Evolutionary conservation across 2,797 vertebrate species (phyloP), one percentile per base, ranked within the genome.

Genomic region (Clarias platycephalus): DNA sequence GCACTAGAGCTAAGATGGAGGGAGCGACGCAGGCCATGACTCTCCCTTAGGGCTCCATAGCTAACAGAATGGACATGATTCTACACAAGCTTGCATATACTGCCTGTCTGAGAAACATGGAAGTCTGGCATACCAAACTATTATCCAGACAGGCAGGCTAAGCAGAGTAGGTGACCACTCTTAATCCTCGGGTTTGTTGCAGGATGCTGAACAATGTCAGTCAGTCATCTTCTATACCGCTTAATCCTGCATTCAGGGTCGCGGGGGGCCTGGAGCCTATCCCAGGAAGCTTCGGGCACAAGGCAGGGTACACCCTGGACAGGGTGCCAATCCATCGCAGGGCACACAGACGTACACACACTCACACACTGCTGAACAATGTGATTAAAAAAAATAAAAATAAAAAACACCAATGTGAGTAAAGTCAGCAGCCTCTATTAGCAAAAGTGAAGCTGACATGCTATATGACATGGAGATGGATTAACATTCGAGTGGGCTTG

Each of bases 1-100:
- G 92, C 87, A 84, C 93, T 90, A 91, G 91, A 94, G 92, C 93
- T 93, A 95, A 95, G 93, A 95, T 94, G 94, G 93, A 89, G 91
- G 93, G 92, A 93, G 92, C 92, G 91, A 93, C 91, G 94, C 89
- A 86, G 92, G 93, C 91, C 93, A 93, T 90, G 88, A 90, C 92
- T 91, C 90, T 93, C 93, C 94, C 81, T 92, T 93, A 94, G 92
- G 91, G 88, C 91, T 84, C 81, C 49, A 31, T 34, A 22, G 88
- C 86, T 88, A 81, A 87, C 86, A 88, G 92, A 93, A 93, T 90
- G 93, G 92, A 90, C 78, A 64, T 89, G 91, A 93, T 93, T 90
- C 91, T 78, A 53, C 49, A 53, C 49, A 53, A 90, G 90, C 91
- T 91, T 63, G 31, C 67, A 63, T 40, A 28, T 53, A 15, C 55